Evolutionary conservation across 2,888 invertebrate genomes (phyloP).

Genomic region (Choreutis nemorana): DNA sequence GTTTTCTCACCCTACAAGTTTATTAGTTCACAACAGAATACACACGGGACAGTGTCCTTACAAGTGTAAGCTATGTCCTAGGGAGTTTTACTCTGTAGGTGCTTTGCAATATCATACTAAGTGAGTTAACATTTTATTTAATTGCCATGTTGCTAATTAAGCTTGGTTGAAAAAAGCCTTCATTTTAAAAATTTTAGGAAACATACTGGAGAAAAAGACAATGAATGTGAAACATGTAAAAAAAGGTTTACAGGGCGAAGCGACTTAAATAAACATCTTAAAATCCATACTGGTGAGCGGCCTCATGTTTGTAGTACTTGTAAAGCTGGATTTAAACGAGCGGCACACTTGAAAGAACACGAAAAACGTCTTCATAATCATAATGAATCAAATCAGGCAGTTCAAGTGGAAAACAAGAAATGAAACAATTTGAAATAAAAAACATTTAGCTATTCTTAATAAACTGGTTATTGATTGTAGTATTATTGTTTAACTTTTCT

Average conservation of each 20-base stretch:
- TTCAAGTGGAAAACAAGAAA: no score
- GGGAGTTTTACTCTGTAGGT: constrained; percentile 48
- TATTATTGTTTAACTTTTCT: constrained; percentile 9
- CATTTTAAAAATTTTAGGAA: no score
- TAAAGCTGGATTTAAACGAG: constrained; percentile 39
- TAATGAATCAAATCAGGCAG: constrained; percentile 5
- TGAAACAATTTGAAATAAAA: no score
- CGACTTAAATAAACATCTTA: constrained; percentile 48
- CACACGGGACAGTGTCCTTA: constrained; percentile 56
- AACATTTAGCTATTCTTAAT: no score
- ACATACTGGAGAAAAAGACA: constrained; percentile 58
- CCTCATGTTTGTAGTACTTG: constrained; percentile 47
- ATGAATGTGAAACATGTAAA: constrained; percentile 42
- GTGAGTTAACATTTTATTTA: constrained; percentile 16
- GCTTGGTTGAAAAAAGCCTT: constrained; percentile 8
- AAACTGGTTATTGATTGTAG: no score
- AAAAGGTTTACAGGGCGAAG: constrained; percentile 51
- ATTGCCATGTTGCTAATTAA: neutral
- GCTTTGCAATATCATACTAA: constrained; percentile 54
- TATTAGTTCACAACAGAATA: constrained; percentile 44
- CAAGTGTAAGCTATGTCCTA: constrained; percentile 44
- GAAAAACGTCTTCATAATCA: constrained; percentile 29
- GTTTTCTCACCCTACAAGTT: constrained; percentile 52
- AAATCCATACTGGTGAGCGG: constrained; percentile 42
- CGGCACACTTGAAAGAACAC: constrained; percentile 51